These are phyloP conservation scores for Porphyrio hochstetteri DNA, from an alignment of 2,113 vertebrate species.

Conservation along the genomic window DNA sequence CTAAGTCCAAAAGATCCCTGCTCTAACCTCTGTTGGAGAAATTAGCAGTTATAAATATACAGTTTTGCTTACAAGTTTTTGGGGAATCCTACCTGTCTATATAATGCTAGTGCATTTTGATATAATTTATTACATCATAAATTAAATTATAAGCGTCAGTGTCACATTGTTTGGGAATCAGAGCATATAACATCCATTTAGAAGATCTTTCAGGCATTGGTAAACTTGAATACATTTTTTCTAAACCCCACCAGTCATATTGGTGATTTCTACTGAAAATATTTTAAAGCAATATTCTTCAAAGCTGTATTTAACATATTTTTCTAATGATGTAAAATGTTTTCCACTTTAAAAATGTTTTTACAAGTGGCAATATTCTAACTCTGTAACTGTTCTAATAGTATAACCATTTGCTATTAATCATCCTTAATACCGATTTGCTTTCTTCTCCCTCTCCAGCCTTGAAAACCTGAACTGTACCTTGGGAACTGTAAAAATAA, in stretches of 20 bases:
- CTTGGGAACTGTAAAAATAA: slow-evolving; percentile 18
- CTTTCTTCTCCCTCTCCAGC: neutral
- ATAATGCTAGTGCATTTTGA: neutral
- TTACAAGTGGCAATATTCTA: slow-evolving; percentile 33
- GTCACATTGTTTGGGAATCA: neutral
- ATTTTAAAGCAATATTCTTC: neutral
- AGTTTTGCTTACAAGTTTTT: neutral
- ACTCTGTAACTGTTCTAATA: neutral
- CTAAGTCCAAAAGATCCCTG: neutral
- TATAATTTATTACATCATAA: neutral
- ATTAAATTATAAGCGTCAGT: neutral
- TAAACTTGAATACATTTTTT: neutral
- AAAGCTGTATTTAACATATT: neutral
- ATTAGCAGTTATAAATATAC: neutral
- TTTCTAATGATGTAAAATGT: slow-evolving; percentile 5
- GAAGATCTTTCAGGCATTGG: neutral
- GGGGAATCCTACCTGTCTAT: neutral
- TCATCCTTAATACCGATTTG: neutral
- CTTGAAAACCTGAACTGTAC: slow-evolving; percentile 7
- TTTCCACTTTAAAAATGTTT: slow-evolving; percentile 21
- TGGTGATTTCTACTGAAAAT: neutral
- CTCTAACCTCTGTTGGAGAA: neutral
- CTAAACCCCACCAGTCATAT: neutral
- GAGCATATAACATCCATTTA: neutral
- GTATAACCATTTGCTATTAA: slow-evolving; percentile 26